Evolutionary conservation across 2,888 invertebrate species (phyloP).

Genomic region (Drosophila hamatofila): DNA sequence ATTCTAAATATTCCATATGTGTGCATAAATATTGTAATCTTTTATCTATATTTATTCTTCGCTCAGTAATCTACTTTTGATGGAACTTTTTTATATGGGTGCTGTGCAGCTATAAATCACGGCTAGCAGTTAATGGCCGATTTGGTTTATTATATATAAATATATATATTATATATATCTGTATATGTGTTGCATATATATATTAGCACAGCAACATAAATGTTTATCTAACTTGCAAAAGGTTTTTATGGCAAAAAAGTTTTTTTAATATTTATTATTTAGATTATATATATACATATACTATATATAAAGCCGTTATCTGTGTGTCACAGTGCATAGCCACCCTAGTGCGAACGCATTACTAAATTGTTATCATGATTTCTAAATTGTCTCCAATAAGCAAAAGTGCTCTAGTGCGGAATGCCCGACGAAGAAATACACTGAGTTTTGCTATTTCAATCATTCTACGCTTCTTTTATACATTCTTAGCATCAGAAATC

Average conservation of each 20-base stretch:
- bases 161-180: background rate
- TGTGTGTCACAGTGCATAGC: background rate
- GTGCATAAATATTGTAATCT: background rate
- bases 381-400: background rate
- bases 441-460: no score
- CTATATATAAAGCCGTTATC: background rate
- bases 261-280: background rate
- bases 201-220: background rate
- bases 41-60: constrained; percentile 11
- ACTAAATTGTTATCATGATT: background rate
- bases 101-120: constrained; percentile 20
- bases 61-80: constrained; percentile 1
- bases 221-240: background rate
- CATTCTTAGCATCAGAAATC: no score
- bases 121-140: constrained; percentile 3
- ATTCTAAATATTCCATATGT: background rate
- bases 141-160: background rate
- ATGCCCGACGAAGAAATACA: background rate
- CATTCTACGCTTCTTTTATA: no score
- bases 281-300: background rate
- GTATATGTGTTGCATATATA: background rate
- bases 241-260: constrained; percentile 4
- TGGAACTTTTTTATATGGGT: background rate
- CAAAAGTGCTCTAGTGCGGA: background rate
- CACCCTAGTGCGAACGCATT: background rate